Evolutionary conservation across 2,797 vertebrate species (phyloP).

Genomic region (Pseudochromis fuscus): DNA sequence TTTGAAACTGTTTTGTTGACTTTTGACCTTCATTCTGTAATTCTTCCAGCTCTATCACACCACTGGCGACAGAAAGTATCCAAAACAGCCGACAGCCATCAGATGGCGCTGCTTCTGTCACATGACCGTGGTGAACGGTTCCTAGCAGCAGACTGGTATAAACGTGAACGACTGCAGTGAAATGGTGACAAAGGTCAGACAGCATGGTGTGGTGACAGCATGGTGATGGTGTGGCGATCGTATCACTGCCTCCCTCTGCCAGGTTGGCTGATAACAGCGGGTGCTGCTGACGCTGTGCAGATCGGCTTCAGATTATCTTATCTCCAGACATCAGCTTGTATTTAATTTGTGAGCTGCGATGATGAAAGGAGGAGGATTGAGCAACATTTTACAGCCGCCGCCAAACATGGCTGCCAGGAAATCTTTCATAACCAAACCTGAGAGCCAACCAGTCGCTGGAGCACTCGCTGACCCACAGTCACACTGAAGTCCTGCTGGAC

Average conservation of each 20-base stretch:
- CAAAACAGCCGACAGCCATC: too few species aligned
- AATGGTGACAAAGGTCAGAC: slow-evolving; percentile 52
- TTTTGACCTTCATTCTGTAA: too few species aligned
- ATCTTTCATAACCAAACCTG: slow-evolving; percentile 50
- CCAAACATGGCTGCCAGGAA: slow-evolving; percentile 40
- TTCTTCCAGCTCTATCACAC: too few species aligned
- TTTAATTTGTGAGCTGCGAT: slow-evolving; percentile 56
- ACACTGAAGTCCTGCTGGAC: background rate
- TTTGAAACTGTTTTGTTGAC: too few species aligned
- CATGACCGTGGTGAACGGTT: too few species aligned
- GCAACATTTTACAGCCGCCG: slow-evolving; percentile 27
- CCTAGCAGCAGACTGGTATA: too few species aligned
- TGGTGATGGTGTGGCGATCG: background rate
- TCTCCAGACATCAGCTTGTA: slow-evolving; percentile 19
- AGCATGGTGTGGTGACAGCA: background rate
- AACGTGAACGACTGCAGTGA: slow-evolving; percentile 3
- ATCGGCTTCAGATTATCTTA: slow-evolving; percentile 42
- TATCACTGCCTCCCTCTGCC: too few species aligned
- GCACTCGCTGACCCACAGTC: background rate
- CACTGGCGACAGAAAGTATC: too few species aligned
- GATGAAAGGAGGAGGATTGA: slow-evolving; percentile 48
- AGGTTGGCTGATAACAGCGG: slow-evolving; percentile 34
- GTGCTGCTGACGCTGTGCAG: slow-evolving; percentile 34
- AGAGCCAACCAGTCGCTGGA: slow-evolving; percentile 2
- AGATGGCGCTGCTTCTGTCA: too few species aligned